Conservation (phyloP, 2,888 invertebrate species). For the Rhyacophila evoluta region DNA sequence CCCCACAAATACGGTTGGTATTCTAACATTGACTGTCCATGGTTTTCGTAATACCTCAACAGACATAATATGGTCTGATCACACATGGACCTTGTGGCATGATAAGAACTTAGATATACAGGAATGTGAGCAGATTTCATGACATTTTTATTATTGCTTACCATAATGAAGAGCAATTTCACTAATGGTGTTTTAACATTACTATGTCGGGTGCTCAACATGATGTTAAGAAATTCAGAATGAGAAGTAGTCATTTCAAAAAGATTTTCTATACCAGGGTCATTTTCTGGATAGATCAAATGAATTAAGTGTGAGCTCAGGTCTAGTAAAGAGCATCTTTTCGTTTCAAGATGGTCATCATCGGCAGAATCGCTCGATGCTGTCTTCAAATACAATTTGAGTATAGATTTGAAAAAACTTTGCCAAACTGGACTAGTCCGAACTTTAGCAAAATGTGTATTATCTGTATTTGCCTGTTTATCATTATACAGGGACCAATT, state of each 20-base stretch:
- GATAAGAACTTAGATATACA: constrained; percentile 82
- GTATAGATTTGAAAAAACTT: constrained; percentile 72
- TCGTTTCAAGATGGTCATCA: not conserved
- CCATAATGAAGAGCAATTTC: constrained; percentile 74
- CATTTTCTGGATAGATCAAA: constrained; percentile 68
- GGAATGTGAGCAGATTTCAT: constrained; percentile 80
- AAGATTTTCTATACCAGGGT: constrained; percentile 67
- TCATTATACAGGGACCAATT: constrained; percentile 27
- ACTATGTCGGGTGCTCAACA: constrained; percentile 69
- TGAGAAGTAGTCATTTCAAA: constrained; percentile 83
- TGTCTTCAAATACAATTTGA: constrained; percentile 76
- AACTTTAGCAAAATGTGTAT: constrained; percentile 63
- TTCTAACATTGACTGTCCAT: constrained; percentile 73
- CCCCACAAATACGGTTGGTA: constrained; percentile 89
- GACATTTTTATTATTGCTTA: constrained; percentile 73
- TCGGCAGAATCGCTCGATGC: constrained; percentile 20
- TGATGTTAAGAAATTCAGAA: constrained; percentile 80
- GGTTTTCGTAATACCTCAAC: constrained; percentile 77
- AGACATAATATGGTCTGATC: constrained; percentile 80
- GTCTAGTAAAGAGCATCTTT: constrained; percentile 63
- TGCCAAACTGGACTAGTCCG: constrained; percentile 69
- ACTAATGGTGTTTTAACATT: constrained; percentile 73
- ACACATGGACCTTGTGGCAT: constrained; percentile 75
- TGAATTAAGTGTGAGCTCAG: constrained; percentile 71
- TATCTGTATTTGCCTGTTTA: constrained; percentile 55